Evolutionary conservation across 2,797 vertebrate genomes (phyloP).

Genomic region (Alectoris magna): DNA sequence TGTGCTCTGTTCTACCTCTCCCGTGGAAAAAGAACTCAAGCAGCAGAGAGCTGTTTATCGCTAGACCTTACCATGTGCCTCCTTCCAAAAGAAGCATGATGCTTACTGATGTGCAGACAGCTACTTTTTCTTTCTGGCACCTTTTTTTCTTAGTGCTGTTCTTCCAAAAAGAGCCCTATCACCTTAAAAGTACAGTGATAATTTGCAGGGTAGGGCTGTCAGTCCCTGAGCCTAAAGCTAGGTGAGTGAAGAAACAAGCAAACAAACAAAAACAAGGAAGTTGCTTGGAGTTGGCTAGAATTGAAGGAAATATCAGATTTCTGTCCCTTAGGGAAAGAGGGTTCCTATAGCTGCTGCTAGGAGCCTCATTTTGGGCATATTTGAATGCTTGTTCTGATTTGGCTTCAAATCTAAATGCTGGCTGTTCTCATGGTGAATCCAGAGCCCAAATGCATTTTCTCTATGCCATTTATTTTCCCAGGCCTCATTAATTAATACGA

Average conservation of each 20-base stretch:
- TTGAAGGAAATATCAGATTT: neutral
- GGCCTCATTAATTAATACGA: conserved; percentile 58
- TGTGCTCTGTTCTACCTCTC: neutral
- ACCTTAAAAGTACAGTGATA: neutral
- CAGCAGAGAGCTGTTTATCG: neutral
- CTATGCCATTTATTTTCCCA: conserved; percentile 56
- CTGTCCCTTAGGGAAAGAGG: neutral
- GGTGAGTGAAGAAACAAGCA: neutral
- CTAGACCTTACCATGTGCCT: neutral
- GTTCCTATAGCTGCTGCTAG: neutral
- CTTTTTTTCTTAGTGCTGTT: neutral
- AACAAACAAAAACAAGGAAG: neutral
- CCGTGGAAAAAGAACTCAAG: neutral
- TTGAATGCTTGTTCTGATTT: conserved; percentile 35
- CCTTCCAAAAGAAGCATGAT: neutral
- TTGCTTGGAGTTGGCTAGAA: neutral
- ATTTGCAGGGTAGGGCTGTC: neutral
- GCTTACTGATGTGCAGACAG: neutral
- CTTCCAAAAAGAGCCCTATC: neutral
- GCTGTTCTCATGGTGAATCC: conserved; percentile 40
- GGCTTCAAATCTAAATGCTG: conserved; percentile 29
- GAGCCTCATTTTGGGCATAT: conserved; percentile 42
- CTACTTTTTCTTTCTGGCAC: neutral
- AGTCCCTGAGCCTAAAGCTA: neutral
- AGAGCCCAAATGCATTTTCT: conserved; percentile 39